Percentiles rank a stretch among this genome's conserved stretches.
phyloP scores from a whole-genome alignment of 2,797 vertebrate species.

The Paedocypris micromegethes region DNA sequence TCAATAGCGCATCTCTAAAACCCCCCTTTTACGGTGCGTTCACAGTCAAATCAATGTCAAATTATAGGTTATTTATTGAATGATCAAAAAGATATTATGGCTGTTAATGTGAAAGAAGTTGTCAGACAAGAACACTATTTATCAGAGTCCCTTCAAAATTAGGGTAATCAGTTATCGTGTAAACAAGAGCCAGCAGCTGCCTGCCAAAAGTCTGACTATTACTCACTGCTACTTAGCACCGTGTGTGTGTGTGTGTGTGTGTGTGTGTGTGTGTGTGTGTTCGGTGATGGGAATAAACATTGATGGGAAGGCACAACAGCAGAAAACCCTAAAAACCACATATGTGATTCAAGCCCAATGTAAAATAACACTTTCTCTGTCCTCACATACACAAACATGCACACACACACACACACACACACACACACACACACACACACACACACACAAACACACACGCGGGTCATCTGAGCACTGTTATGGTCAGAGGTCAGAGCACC shows the following conservation, averaged over 20 bases:
- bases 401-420: not conserved
- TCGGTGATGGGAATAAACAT: no score
- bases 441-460: constrained; percentile 29
- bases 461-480: constrained; percentile 53
- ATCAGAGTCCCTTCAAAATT: constrained; percentile 80
- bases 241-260: constrained; percentile 17
- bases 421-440: constrained; percentile 5
- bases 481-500: constrained; percentile 72
- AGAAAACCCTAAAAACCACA: constrained; percentile 24
- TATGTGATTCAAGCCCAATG: constrained; percentile 16
- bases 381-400: not conserved
- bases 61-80: constrained; percentile 87
- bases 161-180: constrained; percentile 89
- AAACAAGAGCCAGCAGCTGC: constrained; percentile 83
- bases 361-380: not conserved
- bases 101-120: constrained; percentile 56
- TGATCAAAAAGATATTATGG: constrained; percentile 80
- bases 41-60: constrained; percentile 79
- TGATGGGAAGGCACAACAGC: not conserved
- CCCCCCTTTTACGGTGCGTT: constrained; percentile 59
- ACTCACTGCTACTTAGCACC: constrained; percentile 80
- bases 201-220: constrained; percentile 76
- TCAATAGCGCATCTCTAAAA: constrained; percentile 62
- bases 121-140: constrained; percentile 63
- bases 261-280: not conserved